These are phyloP conservation scores for Microctenopoma lineatum DNA, from an alignment of 2,797 vertebrate species.

Conservation along the genomic window DNA sequence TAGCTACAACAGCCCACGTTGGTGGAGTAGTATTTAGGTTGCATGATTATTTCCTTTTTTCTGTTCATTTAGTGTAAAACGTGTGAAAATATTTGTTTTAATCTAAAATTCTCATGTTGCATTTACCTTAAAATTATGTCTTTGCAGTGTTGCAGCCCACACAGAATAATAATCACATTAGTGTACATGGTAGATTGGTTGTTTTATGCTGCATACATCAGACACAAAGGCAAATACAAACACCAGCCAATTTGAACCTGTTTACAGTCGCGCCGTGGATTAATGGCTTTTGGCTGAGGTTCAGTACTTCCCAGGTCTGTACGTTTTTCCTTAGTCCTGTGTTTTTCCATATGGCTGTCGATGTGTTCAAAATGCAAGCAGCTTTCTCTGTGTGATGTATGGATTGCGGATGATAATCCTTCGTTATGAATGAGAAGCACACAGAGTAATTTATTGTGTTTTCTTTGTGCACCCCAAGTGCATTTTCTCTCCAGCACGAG, in stretches of 20 bases:
- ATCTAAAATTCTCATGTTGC: not conserved
- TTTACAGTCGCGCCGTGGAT: constrained; percentile 65
- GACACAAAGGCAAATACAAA: constrained; percentile 45
- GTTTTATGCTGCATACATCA: constrained; percentile 48
- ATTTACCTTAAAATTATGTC: constrained; percentile 23
- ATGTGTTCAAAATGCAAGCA: constrained; percentile 62
- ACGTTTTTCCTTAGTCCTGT: constrained; percentile 41
- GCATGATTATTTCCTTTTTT: not conserved
- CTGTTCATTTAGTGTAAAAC: not conserved
- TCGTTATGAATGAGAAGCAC: constrained; percentile 73
- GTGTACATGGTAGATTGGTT: constrained; percentile 47
- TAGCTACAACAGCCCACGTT: no score
- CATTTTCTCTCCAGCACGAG: constrained; percentile 59
- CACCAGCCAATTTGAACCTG: constrained; percentile 59
- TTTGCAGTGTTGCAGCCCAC: constrained; percentile 11
- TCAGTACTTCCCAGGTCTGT: constrained; percentile 26
- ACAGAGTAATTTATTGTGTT: constrained; percentile 77
- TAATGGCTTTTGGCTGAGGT: constrained; percentile 63
- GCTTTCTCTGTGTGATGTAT: constrained; percentile 69
- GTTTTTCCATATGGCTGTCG: constrained; percentile 58
- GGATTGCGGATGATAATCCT: constrained; percentile 74
- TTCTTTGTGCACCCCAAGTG: constrained; percentile 68
- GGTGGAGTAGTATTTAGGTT: not conserved
- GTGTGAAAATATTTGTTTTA: not conserved
- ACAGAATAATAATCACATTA: constrained; percentile 54